Conservation (phyloP, 2,888 invertebrate genomes). For the Synanthedon formicaeformis region DNA sequence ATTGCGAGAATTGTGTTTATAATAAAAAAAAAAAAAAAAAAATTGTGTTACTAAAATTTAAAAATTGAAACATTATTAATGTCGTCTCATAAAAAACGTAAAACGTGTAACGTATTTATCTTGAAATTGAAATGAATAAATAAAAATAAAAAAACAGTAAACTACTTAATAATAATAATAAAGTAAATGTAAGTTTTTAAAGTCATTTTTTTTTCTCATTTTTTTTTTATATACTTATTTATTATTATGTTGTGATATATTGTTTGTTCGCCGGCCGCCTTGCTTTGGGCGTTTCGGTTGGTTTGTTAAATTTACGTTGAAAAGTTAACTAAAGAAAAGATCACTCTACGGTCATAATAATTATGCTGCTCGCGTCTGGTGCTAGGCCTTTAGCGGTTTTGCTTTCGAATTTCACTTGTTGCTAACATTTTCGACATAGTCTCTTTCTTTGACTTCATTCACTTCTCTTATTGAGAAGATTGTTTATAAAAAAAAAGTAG, state of each 20-base stretch:
- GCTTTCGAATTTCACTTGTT: too few relatives aligned
- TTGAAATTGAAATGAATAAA: slow-evolving; percentile 8
- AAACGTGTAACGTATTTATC: slow-evolving; percentile 22
- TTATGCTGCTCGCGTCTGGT: not conserved
- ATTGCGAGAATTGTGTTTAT: not conserved
- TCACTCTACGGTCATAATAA: not conserved
- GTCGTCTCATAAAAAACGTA: slow-evolving; percentile 47
- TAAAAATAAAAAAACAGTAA: slow-evolving; percentile 48
- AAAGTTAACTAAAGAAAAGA: not conserved
- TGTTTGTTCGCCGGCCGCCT: too few relatives aligned
- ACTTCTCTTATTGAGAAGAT: too few relatives aligned
- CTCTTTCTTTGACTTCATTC: too few relatives aligned
- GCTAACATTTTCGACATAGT: too few relatives aligned
- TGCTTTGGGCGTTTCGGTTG: not conserved
- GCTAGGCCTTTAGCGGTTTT: not conserved
- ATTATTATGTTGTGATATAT: slow-evolving; percentile 4
- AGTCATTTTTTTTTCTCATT: slow-evolving; percentile 31
- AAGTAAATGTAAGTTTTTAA: slow-evolving; percentile 38
- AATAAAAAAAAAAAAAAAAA: slow-evolving; percentile 3
- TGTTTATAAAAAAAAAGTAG: too few relatives aligned
- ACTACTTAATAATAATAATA: slow-evolving; percentile 46
- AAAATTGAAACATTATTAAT: slow-evolving; percentile 6
- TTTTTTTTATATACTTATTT: slow-evolving; percentile 35
- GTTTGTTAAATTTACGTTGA: not conserved
- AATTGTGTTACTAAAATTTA: slow-evolving; percentile 14